Base-by-base conservation (phyloP, 1,140 invertebrate genomes). In the Sitodiplosis mosellana region DNA sequence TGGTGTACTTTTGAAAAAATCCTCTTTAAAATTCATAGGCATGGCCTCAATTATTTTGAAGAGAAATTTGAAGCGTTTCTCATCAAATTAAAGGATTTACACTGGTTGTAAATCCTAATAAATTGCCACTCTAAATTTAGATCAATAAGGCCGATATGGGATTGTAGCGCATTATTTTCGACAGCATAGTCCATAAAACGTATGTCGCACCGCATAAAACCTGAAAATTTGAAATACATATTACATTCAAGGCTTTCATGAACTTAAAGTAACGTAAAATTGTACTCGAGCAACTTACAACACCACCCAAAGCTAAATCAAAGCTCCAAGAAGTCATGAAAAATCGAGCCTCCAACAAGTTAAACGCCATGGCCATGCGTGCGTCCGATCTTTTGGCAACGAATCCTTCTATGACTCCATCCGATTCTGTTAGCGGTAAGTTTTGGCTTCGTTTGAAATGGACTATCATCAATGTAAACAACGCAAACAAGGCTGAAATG, bases 121-220 rank as follows among this genome's bases (percentile, higher is more conserved):
- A n/a, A 27, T 10, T 27, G 4, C 3, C 19, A 5, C 7, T 43
- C 11, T 18, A 15, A 2, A 17, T 21, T 21, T 75, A 78, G 67
- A 78, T 72, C 53, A 81, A 72, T 69, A 81, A 76, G 42, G 76
- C 71, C 2, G 77, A 75, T 56, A 85, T 77, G 6, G 83, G 83
- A 64, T 82, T 87, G 63, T 87, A 88, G 54, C 87, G 71, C 84
- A 89, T 87, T 51, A 89, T 83, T 65, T 88, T 88, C 14, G 84
- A 86, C 14, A 90, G 69, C 34, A 89, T 65, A 41, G 89, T 86
- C 87, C 87, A 91, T 2, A 88, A 69, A 1, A 87, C 65, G 0
- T 80, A 80, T 0, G 85, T 81, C 15, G 84, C 10, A 10, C 27
- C 27, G 10, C 27, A 27, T 10, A 27, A 27, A 3, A 27, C 27